Percentiles rank a stretch among this genome's conserved stretches.
Evolutionary conservation across 1,140 invertebrate genomes (phyloP).

Genomic region (Homalodisca vitripennis): DNA sequence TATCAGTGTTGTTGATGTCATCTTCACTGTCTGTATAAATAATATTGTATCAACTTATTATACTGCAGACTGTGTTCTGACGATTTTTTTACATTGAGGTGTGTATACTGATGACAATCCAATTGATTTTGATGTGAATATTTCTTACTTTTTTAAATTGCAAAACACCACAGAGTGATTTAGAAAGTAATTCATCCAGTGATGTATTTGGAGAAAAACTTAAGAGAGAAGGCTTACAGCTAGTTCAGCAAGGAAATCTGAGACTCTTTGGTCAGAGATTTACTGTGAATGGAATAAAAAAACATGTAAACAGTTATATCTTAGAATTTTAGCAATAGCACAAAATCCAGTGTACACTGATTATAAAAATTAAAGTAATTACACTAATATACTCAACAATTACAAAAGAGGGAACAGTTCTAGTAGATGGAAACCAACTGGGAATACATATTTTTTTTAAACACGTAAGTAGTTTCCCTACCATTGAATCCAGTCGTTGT

Average conservation of each 20-base stretch:
- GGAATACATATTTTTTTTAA: neutral
- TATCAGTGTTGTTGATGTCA: too few species aligned
- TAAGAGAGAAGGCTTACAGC: neutral
- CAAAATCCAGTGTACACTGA: constrained; percentile 14
- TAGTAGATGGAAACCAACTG: neutral
- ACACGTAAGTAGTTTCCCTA: neutral
- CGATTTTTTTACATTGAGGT: too few species aligned
- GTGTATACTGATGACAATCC: too few species aligned
- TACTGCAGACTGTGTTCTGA: too few species aligned
- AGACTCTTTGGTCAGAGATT: neutral
- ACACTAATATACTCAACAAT: neutral
- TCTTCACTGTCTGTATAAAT: too few species aligned
- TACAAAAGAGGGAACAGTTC: constrained; percentile 9
- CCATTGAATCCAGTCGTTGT: neutral
- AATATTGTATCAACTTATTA: too few species aligned
- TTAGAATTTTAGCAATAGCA: neutral
- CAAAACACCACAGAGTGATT: too few species aligned
- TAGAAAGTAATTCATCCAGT: too few species aligned
- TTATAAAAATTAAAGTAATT: neutral
- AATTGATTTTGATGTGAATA: too few species aligned
- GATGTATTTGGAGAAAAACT: too few species aligned
- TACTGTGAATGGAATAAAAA: neutral
- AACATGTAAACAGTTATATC: constrained; percentile 13
- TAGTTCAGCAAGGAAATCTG: neutral
- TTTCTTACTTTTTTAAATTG: too few species aligned